Evolutionary conservation across 2,888 invertebrate species (phyloP).

Genomic region (Brachyopa scutellaris): DNA sequence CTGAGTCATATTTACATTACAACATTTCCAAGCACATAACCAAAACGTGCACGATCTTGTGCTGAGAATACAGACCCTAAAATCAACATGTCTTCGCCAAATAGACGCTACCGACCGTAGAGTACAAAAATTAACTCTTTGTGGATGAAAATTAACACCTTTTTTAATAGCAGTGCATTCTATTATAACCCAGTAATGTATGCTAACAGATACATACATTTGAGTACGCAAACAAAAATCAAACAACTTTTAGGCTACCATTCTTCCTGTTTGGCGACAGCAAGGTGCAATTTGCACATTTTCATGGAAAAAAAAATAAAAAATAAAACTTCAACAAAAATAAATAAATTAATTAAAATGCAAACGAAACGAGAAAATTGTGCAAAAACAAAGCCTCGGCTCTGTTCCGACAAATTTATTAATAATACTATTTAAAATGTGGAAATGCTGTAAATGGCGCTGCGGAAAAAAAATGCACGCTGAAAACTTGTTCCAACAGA

Average conservation of each 20-base stretch:
- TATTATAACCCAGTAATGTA: not conserved
- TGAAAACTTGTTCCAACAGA: constrained; percentile 62
- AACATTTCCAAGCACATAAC: not conserved
- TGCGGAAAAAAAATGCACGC: constrained; percentile 40
- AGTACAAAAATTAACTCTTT: constrained; percentile 5
- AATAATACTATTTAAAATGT: constrained; percentile 51
- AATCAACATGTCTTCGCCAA: constrained; percentile 35
- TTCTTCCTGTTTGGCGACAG: constrained; percentile 56
- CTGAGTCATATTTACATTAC: constrained; percentile 31
- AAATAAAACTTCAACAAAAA: constrained; percentile 16
- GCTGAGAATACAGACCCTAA: not conserved
- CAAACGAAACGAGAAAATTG: constrained; percentile 26
- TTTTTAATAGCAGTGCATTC: constrained; percentile 18
- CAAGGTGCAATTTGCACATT: constrained; percentile 45
- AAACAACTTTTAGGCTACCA: constrained; percentile 22
- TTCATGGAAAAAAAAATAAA: constrained; percentile 23
- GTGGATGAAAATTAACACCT: constrained; percentile 45
- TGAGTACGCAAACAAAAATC: not conserved
- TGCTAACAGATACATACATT: not conserved
- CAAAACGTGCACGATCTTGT: not conserved
- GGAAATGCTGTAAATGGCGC: constrained; percentile 56
- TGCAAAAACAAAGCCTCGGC: constrained; percentile 13
- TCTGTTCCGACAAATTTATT: constrained; percentile 43
- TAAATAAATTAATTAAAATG: constrained; percentile 55
- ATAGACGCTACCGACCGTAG: not conserved